Percentiles rank a stretch among this genome's conserved stretches.
phyloP scores from a whole-genome alignment of 2,797 vertebrate species.

The Hyperoplus lanceolatus region DNA sequence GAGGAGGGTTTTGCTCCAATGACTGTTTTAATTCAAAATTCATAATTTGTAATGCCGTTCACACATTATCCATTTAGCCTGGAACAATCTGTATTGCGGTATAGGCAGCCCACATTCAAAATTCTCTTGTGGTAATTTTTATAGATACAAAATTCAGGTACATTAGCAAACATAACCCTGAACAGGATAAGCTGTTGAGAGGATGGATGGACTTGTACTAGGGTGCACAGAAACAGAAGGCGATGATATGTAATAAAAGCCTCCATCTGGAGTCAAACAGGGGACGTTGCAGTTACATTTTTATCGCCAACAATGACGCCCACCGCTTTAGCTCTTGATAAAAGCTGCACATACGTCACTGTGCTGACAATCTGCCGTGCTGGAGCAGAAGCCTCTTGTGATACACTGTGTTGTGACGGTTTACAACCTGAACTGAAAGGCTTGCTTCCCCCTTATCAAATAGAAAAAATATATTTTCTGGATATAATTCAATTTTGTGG shows the following conservation, averaged over 20 bases:
- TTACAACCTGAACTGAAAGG: constrained; percentile 19
- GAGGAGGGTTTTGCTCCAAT: constrained; percentile 61
- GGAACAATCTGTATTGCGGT: constrained; percentile 44
- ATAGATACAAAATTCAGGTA: constrained; percentile 52
- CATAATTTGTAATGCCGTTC: constrained; percentile 64
- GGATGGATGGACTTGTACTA: constrained; percentile 40
- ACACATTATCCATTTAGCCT: constrained; percentile 65
- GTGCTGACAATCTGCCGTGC: neutral
- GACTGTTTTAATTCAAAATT: constrained; percentile 67
- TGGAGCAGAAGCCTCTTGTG: neutral
- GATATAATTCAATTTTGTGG: neutral
- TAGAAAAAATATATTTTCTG: constrained; percentile 1
- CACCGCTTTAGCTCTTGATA: constrained; percentile 30
- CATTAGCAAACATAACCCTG: constrained; percentile 61
- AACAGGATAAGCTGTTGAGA: constrained; percentile 43
- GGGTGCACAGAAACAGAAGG: constrained; percentile 52
- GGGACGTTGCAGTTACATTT: constrained; percentile 25
- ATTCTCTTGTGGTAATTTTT: constrained; percentile 58
- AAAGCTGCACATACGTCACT: neutral
- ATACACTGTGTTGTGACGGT: constrained; percentile 13
- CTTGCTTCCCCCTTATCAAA: neutral
- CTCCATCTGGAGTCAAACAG: constrained; percentile 46
- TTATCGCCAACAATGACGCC: constrained; percentile 28
- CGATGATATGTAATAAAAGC: constrained; percentile 40
- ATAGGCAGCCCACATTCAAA: constrained; percentile 52